These are phyloP conservation scores for Masnerella sp. DNA, from an alignment of 2,888 invertebrate species.

Conservation along the genomic window DNA sequence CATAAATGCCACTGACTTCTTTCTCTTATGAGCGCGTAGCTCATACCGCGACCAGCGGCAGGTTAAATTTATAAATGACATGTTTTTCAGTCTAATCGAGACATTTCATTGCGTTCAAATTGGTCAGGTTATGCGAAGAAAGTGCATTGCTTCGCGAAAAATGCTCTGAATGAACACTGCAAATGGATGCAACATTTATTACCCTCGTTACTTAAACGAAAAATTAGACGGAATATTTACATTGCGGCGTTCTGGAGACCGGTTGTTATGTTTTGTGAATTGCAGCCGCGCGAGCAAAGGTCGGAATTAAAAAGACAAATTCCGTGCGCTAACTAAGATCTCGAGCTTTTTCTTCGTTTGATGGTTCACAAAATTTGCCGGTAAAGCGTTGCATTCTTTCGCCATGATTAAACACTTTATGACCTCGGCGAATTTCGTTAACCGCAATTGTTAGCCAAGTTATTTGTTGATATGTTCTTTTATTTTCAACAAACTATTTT, in stretches of 20 bases:
- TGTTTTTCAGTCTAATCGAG: too few relatives aligned
- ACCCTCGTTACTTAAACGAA: slow-evolving; percentile 45
- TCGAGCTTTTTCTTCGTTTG: slow-evolving; percentile 26
- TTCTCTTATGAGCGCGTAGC: too few relatives aligned
- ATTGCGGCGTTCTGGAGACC: slow-evolving; percentile 23
- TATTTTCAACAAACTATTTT: too few relatives aligned
- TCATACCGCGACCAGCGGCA: too few relatives aligned
- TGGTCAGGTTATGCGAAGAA: too few relatives aligned
- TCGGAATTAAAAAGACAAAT: slow-evolving; percentile 24
- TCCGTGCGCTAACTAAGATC: slow-evolving; percentile 25
- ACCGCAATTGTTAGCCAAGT: slow-evolving; percentile 29
- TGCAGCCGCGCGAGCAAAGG: slow-evolving; percentile 20
- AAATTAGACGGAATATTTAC: slow-evolving; percentile 46
- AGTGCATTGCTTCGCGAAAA: too few relatives aligned
- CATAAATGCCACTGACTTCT: too few relatives aligned
- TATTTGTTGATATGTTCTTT: slow-evolving; percentile 12
- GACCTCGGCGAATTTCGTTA: slow-evolving; percentile 10
- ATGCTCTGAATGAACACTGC: slow-evolving; percentile 14
- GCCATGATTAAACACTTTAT: slow-evolving; percentile 37
- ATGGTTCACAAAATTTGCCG: slow-evolving; percentile 17
- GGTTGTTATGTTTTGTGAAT: slow-evolving; percentile 37
- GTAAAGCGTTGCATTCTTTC: slow-evolving; percentile 28
- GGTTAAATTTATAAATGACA: too few relatives aligned
- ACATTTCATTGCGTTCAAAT: too few relatives aligned
- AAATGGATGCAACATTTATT: slow-evolving; percentile 34